These are phyloP conservation scores for Cladorhizidae sp. DNA, from an alignment of 37 sponge, comb jelly and placozoan species.

Conservation along the genomic window DNA sequence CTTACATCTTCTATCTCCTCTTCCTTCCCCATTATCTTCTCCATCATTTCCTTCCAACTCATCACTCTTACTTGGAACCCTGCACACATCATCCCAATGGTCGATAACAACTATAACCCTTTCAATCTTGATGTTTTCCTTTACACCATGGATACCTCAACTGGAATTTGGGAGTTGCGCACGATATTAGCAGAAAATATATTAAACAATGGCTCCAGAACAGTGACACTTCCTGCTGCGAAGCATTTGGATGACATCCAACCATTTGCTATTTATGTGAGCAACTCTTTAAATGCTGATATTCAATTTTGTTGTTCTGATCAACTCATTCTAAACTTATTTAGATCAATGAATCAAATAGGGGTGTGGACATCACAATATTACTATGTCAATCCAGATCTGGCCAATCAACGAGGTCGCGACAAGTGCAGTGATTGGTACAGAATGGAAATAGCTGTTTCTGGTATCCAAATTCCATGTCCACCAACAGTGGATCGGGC, in stretches of 20 bases:
- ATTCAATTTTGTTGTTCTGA: background rate
- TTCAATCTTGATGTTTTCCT: background rate
- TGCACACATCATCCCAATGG: too few relatives aligned
- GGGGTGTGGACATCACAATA: constrained; percentile 3
- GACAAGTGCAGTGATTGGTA: background rate
- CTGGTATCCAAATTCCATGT: background rate
- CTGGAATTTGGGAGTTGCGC: background rate
- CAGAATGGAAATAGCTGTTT: background rate
- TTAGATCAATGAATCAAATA: background rate
- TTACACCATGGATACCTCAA: background rate
- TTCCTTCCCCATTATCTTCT: background rate
- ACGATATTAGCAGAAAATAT: background rate
- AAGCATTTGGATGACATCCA: background rate
- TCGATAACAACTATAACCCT: background rate
- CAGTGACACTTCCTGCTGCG: background rate
- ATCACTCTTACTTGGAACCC: too few relatives aligned
- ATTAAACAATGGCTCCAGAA: background rate
- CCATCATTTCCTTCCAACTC: too few relatives aligned
- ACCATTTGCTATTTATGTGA: too few relatives aligned
- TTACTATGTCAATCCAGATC: background rate
- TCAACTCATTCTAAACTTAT: background rate
- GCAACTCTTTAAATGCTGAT: background rate
- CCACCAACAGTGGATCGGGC: constrained; percentile 10
- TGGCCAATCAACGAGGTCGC: background rate
- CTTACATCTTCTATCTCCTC: background rate